Evolutionary conservation across 1,140 invertebrate species (phyloP).

Genomic region (Drosophila azteca): DNA sequence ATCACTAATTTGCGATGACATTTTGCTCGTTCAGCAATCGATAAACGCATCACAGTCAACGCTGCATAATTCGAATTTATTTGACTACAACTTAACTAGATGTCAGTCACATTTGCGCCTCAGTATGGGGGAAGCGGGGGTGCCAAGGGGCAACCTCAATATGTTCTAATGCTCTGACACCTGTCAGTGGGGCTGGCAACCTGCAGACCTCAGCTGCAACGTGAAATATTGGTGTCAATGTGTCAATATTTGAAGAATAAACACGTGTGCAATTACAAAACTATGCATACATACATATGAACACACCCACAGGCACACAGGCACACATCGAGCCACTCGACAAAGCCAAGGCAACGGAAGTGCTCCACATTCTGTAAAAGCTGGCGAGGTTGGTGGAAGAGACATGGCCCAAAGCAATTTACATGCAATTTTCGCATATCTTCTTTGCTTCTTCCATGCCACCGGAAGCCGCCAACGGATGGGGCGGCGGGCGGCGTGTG

Average conservation of each 20-base stretch:
- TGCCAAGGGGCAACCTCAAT: slow-evolving; percentile 53
- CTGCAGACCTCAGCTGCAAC: slow-evolving; percentile 35
- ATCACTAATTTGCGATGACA: neutral
- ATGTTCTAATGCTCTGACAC: slow-evolving; percentile 28
- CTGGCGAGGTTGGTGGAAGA: neutral
- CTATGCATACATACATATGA: slow-evolving; percentile 44
- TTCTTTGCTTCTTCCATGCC: slow-evolving; percentile 26
- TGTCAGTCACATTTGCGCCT: slow-evolving; percentile 50
- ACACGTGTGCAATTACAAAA: slow-evolving; percentile 79
- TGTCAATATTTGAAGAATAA: slow-evolving; percentile 76
- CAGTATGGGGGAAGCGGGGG: slow-evolving; percentile 1
- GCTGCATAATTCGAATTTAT: too few relatives aligned
- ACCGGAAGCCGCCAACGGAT: neutral
- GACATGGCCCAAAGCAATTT: slow-evolving; percentile 56
- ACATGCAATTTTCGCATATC: slow-evolving; percentile 58
- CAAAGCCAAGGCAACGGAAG: slow-evolving; percentile 60
- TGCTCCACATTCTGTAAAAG: slow-evolving; percentile 25
- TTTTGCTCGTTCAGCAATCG: slow-evolving; percentile 5
- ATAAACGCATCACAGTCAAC: too few relatives aligned
- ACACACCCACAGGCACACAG: neutral
- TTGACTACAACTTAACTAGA: slow-evolving; percentile 57
- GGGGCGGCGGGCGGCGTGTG: neutral
- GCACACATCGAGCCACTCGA: slow-evolving; percentile 22
- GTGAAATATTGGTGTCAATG: slow-evolving; percentile 74
- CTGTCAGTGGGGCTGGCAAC: slow-evolving; percentile 38